These are phyloP conservation scores for Prolemur simus DNA, from an alignment of 2,113 vertebrate species.

Conservation along the genomic window DNA sequence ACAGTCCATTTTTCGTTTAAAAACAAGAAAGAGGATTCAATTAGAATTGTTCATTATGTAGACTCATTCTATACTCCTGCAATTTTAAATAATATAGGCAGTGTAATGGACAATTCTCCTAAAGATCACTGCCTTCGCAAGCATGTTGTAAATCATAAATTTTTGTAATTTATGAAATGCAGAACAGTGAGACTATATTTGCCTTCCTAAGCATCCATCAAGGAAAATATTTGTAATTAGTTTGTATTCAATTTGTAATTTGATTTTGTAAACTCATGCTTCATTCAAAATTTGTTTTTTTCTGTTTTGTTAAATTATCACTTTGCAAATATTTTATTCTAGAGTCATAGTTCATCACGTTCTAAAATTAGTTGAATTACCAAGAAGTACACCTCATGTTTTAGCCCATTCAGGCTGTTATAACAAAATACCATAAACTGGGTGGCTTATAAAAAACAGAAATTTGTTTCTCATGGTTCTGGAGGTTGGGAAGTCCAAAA, in stretches of 20 bases:
- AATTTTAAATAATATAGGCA: not conserved
- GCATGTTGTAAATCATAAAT: not conserved
- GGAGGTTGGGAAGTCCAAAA: not conserved
- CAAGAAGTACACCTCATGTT: not conserved
- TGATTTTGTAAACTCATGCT: conserved; percentile 8
- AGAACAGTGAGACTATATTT: conserved; percentile 3
- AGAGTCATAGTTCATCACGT: not conserved
- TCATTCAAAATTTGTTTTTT: not conserved
- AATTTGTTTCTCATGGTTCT: not conserved
- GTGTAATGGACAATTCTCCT: not conserved
- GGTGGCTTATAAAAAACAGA: not conserved
- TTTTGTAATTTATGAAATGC: conserved; percentile 38
- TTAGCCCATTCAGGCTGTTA: not conserved
- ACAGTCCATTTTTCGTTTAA: not conserved
- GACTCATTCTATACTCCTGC: not conserved
- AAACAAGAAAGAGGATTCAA: not conserved
- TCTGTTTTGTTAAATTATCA: conserved; percentile 37
- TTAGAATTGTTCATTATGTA: conserved; percentile 17
- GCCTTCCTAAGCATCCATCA: not conserved
- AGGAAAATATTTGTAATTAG: conserved; percentile 57
- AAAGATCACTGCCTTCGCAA: conserved; percentile 30
- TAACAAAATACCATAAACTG: not conserved
- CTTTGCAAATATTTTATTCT: conserved; percentile 52
- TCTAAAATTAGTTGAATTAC: conserved; percentile 33
- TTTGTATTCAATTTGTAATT: conserved; percentile 48